These are phyloP conservation scores for Pollenia griseotomentosa DNA, from an alignment of 2,888 invertebrate genomes.

Conservation along the genomic window DNA sequence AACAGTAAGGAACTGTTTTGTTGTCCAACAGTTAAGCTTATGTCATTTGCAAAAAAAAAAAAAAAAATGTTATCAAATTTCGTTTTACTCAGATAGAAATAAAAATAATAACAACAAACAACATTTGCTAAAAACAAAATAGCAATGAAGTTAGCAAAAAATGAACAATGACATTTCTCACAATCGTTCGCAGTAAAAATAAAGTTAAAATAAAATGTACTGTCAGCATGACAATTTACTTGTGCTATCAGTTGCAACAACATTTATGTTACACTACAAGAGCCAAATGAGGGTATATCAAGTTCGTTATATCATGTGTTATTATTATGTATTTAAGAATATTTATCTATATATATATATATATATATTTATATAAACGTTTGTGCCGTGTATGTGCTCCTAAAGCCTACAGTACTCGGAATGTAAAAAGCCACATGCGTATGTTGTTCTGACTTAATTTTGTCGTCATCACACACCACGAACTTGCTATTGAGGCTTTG, in stretches of 20 bases:
- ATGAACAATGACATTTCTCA: slow-evolving; percentile 40
- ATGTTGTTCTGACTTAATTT: too few relatives aligned
- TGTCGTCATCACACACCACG: too few relatives aligned
- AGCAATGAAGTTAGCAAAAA: slow-evolving; percentile 6
- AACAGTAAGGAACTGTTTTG: too few relatives aligned
- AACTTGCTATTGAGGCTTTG: too few relatives aligned
- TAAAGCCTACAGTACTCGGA: too few relatives aligned
- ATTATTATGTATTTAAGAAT: too few relatives aligned
- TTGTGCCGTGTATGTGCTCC: too few relatives aligned
- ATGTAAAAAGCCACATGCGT: too few relatives aligned
- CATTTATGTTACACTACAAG: slow-evolving; percentile 14
- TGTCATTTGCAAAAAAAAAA: slow-evolving; percentile 61
- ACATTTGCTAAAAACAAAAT: slow-evolving; percentile 1
- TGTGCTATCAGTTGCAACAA: slow-evolving; percentile 63
- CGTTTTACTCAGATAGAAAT: slow-evolving; percentile 38
- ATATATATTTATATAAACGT: too few relatives aligned
- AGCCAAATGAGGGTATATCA: background rate
- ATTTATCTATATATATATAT: too few relatives aligned
- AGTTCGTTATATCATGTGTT: background rate
- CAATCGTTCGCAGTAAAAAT: slow-evolving; percentile 35
- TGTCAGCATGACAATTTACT: slow-evolving; percentile 69
- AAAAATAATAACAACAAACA: slow-evolving; percentile 35
- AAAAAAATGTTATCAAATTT: slow-evolving; percentile 39
- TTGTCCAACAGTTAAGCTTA: slow-evolving; percentile 48
- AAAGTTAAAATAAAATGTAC: slow-evolving; percentile 61